Evolutionary conservation across 2,113 vertebrate genomes (phyloP), one percentile per base, ranked within the genome.

Genomic region (Cisticola juncidis): DNA sequence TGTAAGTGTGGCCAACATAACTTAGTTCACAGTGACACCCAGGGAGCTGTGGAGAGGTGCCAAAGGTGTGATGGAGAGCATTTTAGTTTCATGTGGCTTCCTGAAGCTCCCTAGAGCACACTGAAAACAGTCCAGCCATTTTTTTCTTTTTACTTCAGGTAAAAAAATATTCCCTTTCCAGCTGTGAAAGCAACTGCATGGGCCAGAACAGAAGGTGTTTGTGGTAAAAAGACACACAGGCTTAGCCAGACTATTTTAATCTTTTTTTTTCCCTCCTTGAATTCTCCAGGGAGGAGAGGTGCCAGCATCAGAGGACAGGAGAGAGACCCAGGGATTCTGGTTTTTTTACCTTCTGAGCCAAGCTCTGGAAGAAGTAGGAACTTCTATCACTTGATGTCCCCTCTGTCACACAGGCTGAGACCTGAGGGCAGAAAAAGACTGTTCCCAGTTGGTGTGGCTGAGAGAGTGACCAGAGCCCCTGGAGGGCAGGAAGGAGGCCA

Each of bases 191-290:
- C 96, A 96, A 90, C 71, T 45, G 45, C 21, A 20, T 38, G 83
- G 74, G 82, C 92, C 94, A 97, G 95, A 96, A 97, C 94, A 96
- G 96, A 90, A 97, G 94, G 82, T 95, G 92, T 94, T 90, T 88
- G 95, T 0, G 19, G 92, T 90, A 58, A 82, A 82, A 95, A 47
- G 71, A 88, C 70, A 81, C 70, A 86, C 16, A 62, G 60, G 54
- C 66, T 88, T 72, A 80, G 62, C n/a, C 88, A 90, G 58, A 72
- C 42, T 61, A 33, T 85, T 93, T 86, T 78, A 12, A 53, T 57
- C 51, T 51, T 76, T 70, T 79, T 79, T 72, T 81, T 81, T 33
- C 58, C 13, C 44, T 91, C 44, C 36, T n/a, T 65, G n/a, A 80
- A 77, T 94, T 90, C 90, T 93, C 71, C 50, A 69, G 54, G 21